Base-by-base conservation (phyloP, 2,113 vertebrate genomes). In the Macheiramphus alcinus region DNA sequence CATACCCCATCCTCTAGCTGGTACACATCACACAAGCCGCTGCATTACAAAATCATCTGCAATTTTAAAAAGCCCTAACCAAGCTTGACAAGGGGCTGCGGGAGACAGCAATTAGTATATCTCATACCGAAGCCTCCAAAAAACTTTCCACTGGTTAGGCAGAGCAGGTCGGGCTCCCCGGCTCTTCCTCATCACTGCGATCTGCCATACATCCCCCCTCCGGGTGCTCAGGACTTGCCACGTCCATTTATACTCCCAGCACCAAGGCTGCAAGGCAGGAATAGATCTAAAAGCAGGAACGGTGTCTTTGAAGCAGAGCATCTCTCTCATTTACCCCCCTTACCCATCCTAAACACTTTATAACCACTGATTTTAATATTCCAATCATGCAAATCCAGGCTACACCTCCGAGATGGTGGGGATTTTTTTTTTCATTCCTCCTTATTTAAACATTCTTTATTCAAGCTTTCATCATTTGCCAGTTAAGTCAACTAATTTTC, bases 401-500 rank as follows among this genome's bases (percentile, higher is more conserved):
- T 88, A 73, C 59, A 94, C 59, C 90, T 87, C 95, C 1, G 3
- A 74, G 58, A 43, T 31, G n/a, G 65, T 23, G 34, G 16, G 4
- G 13, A 8, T 48, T 63, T 75, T 90, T 91, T 61, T 34, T 58
- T 20, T 11, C 15, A 32, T 92, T 58, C 75, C 36, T 90, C 74
- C 86, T 94, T 94, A 91, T 94, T 97, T 96, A 94, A 97, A 93
- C 92, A 95, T 74, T 80, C 88, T 94, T 88, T 96, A 96, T 97
- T 93, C 94, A 61, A 61, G 94, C 85, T 98, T 97, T 95, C 97
- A 97, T 98, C 97, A 97, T 96, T 95, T 97, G 91, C 96, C 98
- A 95, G 97, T 98, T 98, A 98, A 98, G 97, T 98, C 98, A 98
- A 98, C 98, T 98, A 97, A 98, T 98, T 98, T 98, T 95, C 96